Evolutionary conservation across 2,797 vertebrate species (phyloP).

Genomic region (Micrastur ruficollis): DNA sequence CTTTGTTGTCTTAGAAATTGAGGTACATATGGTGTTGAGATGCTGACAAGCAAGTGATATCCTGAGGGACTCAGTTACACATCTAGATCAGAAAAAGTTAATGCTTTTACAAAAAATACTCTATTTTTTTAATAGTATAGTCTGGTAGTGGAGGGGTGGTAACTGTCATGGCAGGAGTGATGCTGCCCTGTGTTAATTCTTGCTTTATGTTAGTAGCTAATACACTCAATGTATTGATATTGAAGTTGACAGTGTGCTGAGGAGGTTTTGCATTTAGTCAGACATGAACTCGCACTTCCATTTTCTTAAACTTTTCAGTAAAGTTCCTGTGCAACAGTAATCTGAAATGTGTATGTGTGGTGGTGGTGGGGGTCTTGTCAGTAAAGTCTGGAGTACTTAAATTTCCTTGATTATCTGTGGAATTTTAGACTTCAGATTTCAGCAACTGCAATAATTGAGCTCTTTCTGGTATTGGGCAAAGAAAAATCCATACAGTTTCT

Average conservation of each 20-base stretch:
- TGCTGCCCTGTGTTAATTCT: neutral
- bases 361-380: neutral
- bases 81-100: neutral
- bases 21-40: fast-evolving
- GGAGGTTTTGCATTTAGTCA: neutral
- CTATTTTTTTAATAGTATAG: fast-evolving
- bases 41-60: neutral
- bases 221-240: neutral
- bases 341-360: neutral
- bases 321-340: neutral
- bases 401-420: neutral
- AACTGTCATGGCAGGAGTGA: neutral
- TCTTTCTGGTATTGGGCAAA: neutral
- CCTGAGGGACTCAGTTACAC: neutral
- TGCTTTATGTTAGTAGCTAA: neutral
- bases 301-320: neutral
- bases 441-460: neutral
- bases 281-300: neutral
- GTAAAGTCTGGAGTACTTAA: neutral
- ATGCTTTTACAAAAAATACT: neutral
- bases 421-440: neutral
- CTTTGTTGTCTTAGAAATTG: neutral
- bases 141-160: fast-evolving
- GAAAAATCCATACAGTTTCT: neutral
- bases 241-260: neutral